These are phyloP conservation scores for Clarias fuscus DNA, from an alignment of 2,797 vertebrate species.

Conservation along the genomic window DNA sequence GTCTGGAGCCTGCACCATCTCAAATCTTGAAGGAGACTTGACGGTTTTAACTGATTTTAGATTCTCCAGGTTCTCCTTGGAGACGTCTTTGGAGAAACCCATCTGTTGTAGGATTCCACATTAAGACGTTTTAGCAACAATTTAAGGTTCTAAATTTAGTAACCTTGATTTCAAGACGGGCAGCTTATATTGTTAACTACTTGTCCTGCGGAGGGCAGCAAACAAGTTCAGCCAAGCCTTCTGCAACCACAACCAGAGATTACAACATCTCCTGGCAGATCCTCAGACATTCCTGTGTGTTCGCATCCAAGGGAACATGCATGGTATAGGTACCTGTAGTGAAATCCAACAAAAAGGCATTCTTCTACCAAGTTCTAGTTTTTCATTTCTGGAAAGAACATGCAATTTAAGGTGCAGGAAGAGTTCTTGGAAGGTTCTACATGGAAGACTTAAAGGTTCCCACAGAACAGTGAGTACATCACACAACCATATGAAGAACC, in stretches of 20 bases:
- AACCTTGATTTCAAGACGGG: neutral
- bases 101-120: neutral
- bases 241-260: neutral
- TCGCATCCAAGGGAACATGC: neutral
- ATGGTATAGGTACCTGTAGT: neutral
- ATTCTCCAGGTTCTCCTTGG: neutral
- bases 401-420: neutral
- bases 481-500: neutral
- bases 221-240: neutral
- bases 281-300: neutral
- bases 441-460: neutral
- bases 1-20: neutral
- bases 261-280: neutral
- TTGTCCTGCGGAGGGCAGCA: neutral
- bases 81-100: neutral
- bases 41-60: neutral
- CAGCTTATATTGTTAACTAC: neutral
- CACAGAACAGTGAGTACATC: neutral
- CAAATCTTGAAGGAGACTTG: neutral
- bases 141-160: neutral
- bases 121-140: no score
- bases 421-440: neutral
- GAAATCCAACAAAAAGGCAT: neutral
- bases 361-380: neutral
- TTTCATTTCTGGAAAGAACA: neutral